Conservation (phyloP, 2,797 vertebrate species). For the Falco concolor region DNA sequence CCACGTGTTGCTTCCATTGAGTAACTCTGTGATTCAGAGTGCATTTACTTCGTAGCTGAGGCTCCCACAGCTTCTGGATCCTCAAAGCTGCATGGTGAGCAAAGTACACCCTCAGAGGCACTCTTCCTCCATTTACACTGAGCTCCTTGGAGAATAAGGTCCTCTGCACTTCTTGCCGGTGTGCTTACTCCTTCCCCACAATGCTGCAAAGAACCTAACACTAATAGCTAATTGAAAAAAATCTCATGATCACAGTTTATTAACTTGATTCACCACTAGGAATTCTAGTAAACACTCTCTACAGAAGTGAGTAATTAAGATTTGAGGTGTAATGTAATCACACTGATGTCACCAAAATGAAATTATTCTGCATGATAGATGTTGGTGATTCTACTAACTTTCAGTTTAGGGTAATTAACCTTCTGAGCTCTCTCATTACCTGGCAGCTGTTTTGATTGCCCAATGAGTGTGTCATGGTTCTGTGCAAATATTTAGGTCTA, state of each 20-base stretch:
- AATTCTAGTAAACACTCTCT: neutral
- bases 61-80: constrained; percentile 70
- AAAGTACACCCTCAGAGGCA: neutral
- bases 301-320: neutral
- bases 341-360: neutral
- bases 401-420: neutral
- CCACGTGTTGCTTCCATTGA: constrained; percentile 65
- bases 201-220: neutral
- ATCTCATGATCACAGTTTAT: neutral
- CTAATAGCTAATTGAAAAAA: neutral
- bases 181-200: neutral
- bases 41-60: constrained; percentile 65
- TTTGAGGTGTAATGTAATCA: neutral
- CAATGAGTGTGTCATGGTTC: neutral
- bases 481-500: neutral
- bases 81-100: constrained; percentile 65
- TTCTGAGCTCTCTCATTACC: neutral
- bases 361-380: neutral
- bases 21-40: constrained; percentile 41
- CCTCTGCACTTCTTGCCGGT: neutral
- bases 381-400: neutral
- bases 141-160: neutral
- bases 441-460: neutral
- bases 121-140: neutral
- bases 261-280: neutral